A percentile compares a stretch with the other conserved stretches of the same genome.
These are phyloP conservation scores for Gouania willdenowi DNA, from an alignment of 2,797 vertebrate species.

Conservation along the genomic window DNA sequence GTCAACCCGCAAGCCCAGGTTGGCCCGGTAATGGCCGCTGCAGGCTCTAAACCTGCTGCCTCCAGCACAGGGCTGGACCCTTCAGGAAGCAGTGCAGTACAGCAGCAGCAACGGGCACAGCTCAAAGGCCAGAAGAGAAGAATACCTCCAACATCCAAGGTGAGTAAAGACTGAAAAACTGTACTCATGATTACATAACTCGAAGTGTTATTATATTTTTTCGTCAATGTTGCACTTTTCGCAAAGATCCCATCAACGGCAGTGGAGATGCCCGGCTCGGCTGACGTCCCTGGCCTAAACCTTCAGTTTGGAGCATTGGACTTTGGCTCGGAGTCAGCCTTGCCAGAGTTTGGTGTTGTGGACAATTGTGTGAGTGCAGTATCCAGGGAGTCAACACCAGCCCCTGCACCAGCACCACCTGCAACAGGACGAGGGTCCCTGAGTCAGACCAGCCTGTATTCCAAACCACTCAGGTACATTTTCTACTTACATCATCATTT, in stretches of 20 bases:
- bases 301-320: slow-evolving; percentile 95
- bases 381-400: slow-evolving; percentile 68
- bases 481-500: neutral
- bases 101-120: slow-evolving; percentile 82
- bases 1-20: slow-evolving; percentile 41
- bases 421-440: slow-evolving; percentile 64
- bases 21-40: slow-evolving; percentile 36
- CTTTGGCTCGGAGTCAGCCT: slow-evolving; percentile 88
- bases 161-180: slow-evolving; percentile 23
- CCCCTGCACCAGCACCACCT: slow-evolving; percentile 49
- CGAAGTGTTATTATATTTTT: no score
- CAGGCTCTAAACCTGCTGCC: slow-evolving; percentile 66
- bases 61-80: slow-evolving; percentile 70
- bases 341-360: slow-evolving; percentile 83
- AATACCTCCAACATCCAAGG: slow-evolving; percentile 89
- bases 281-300: slow-evolving; percentile 88
- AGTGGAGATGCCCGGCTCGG: slow-evolving; percentile 94
- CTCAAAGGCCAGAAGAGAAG: slow-evolving; percentile 89
- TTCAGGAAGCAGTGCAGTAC: slow-evolving; percentile 68
- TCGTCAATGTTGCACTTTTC: neutral
- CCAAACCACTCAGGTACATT: slow-evolving; percentile 84
- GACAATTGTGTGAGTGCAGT: slow-evolving; percentile 71
- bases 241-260: slow-evolving; percentile 88
- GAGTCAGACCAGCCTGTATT: slow-evolving; percentile 83
- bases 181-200: no score